Percentiles rank a stretch among this genome's conserved stretches.
Evolutionary conservation across 2,888 invertebrate species (phyloP).

Genomic region (Leucophora obtusa): DNA sequence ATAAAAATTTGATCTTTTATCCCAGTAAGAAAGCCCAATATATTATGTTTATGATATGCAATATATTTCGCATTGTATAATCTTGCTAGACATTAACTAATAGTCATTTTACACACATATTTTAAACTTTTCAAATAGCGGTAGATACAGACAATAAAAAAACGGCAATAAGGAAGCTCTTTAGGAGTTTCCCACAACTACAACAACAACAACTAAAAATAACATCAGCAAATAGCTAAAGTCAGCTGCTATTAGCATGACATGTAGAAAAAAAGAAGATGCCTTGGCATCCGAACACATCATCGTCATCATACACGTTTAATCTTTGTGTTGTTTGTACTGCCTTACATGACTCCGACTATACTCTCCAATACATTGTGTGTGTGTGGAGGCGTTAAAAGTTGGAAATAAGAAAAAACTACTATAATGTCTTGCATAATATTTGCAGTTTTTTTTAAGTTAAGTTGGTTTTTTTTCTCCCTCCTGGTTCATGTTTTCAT

Average conservation of each 20-base stretch:
- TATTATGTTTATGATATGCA: no score
- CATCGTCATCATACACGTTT: conserved; percentile 19
- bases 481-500: conserved; percentile 1
- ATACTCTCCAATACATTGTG: not conserved
- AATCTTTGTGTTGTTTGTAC: not conserved
- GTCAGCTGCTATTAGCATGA: conserved; percentile 62
- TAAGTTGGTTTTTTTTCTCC: conserved; percentile 19
- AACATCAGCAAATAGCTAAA: conserved; percentile 45
- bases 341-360: conserved; percentile 40
- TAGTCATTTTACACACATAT: conserved; percentile 10
- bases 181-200: conserved; percentile 53
- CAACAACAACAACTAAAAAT: conserved; percentile 27
- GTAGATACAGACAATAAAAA: conserved; percentile 43
- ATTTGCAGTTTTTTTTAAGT: conserved; percentile 31
- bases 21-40: no score
- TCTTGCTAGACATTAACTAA: conserved; percentile 44
- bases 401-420: conserved; percentile 1
- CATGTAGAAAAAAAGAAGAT: conserved; percentile 54
- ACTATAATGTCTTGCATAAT: conserved; percentile 58
- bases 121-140: conserved; percentile 30
- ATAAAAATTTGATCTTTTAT: no score
- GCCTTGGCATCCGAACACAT: conserved; percentile 33
- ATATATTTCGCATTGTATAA: no score
- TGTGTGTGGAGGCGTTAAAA: conserved; percentile 55
- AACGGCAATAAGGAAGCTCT: conserved; percentile 55